Evolutionary conservation across 2,113 vertebrate species (phyloP).

Genomic region (Dryoscopus gambensis): DNA sequence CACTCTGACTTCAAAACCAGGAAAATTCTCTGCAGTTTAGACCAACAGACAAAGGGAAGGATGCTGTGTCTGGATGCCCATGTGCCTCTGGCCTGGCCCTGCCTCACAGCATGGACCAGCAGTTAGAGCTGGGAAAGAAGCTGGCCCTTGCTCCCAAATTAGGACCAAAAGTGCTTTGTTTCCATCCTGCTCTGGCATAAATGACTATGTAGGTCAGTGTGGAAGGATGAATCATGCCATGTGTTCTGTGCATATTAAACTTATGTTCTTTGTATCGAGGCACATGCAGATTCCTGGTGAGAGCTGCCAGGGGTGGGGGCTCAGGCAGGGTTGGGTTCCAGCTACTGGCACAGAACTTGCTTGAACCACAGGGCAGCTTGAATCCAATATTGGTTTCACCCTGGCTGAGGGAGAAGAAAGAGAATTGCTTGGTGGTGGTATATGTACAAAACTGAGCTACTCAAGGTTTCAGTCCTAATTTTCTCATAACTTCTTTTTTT

Average conservation of each 20-base stretch:
- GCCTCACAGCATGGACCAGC: fast-evolving
- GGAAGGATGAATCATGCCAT: background rate
- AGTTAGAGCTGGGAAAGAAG: background rate
- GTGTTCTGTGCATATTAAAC: background rate
- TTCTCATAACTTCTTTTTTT: background rate
- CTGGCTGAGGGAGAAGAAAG: background rate
- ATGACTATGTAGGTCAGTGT: background rate
- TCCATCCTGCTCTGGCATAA: background rate
- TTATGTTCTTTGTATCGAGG: background rate
- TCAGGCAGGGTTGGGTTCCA: background rate
- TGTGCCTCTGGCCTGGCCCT: background rate
- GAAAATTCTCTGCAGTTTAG: background rate
- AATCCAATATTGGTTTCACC: background rate
- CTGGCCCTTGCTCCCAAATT: background rate
- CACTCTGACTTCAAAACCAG: background rate
- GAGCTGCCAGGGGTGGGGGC: background rate
- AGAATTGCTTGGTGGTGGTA: background rate
- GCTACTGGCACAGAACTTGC: background rate
- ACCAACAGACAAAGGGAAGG: background rate
- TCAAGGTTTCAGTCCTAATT: background rate
- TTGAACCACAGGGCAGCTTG: background rate
- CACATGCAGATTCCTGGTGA: background rate
- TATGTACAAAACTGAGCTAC: background rate
- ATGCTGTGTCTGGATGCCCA: fast-evolving
- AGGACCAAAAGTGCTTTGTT: background rate